Evolutionary conservation across 2,797 vertebrate species (phyloP).

Genomic region (Sitta carolinensis): DNA sequence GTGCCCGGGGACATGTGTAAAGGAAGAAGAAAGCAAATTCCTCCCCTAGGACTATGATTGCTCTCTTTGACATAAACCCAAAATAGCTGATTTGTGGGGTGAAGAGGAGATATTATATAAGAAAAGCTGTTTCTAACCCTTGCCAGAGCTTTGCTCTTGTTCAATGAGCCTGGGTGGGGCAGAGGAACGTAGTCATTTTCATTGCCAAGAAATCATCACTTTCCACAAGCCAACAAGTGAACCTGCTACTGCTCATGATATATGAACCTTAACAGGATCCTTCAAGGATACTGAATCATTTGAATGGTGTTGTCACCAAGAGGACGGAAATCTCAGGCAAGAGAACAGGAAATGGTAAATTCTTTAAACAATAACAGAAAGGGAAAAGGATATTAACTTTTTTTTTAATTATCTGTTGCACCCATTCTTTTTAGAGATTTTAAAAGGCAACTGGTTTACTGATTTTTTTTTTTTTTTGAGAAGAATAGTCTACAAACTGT

Average conservation of each 20-base stretch:
- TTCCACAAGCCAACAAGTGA: neutral
- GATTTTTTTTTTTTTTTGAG: neutral
- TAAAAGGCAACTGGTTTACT: neutral
- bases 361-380: neutral
- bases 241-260: neutral
- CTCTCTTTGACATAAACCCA: neutral
- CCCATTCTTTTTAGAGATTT: neutral
- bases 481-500: neutral
- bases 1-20: neutral
- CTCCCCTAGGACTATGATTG: neutral
- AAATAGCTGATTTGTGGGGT: neutral
- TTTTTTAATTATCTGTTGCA: neutral
- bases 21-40: neutral
- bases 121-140: neutral
- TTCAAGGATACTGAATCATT: neutral
- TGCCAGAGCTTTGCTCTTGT: neutral
- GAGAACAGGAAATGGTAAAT: neutral
- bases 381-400: neutral
- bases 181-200: neutral
- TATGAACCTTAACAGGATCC: neutral
- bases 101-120: neutral
- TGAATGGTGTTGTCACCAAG: neutral
- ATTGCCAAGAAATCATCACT: constrained; percentile 5
- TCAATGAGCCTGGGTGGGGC: neutral
- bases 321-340: neutral